These are phyloP conservation scores for Ophioderma brevispina DNA, from an alignment of 35 echinoderm and acorn worm genomes.

Conservation along the genomic window DNA sequence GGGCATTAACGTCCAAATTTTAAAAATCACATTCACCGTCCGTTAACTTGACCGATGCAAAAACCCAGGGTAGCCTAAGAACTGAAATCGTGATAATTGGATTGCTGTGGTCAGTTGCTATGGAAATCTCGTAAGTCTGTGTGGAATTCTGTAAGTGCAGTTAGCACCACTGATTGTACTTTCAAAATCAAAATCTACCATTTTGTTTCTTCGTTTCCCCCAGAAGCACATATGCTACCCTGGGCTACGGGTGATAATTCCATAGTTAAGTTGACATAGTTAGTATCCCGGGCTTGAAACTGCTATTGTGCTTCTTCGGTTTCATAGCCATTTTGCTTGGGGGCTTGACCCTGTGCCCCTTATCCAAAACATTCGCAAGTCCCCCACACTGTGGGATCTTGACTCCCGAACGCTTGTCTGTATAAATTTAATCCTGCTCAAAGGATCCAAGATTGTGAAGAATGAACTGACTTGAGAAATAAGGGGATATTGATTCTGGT, in stretches of 20 bases:
- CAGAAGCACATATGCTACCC: constrained; percentile 72
- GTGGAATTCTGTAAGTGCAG: constrained; percentile 34
- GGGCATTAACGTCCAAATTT: constrained; percentile 59
- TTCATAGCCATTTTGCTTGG: constrained; percentile 52
- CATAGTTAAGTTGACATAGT: constrained; percentile 91
- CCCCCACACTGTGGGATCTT: constrained; percentile 41
- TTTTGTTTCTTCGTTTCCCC: constrained; percentile 44
- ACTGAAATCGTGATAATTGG: constrained; percentile 45
- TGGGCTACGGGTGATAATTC: constrained; percentile 55
- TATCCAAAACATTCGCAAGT: constrained; percentile 88
- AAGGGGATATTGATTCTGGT: constrained; percentile 37
- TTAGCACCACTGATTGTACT: constrained; percentile 55
- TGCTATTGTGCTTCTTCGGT: constrained; percentile 57
- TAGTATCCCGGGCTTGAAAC: constrained; percentile 64
- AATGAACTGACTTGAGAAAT: constrained; percentile 76
- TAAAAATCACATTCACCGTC: constrained; percentile 13
- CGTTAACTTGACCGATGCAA: constrained; percentile 57
- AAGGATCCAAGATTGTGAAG: constrained; percentile 89
- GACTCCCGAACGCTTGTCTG: constrained; percentile 56
- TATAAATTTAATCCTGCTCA: constrained; percentile 47
- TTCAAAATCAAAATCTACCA: constrained; percentile 77
- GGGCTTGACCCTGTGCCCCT: constrained; percentile 76
- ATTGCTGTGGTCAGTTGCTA: constrained; percentile 69
- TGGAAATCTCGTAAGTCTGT: constrained; percentile 58
- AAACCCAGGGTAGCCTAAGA: constrained; percentile 72